These are phyloP conservation scores for Cyrtodaria siliqua DNA, from an alignment of 2,888 invertebrate genomes.

Conservation along the genomic window DNA sequence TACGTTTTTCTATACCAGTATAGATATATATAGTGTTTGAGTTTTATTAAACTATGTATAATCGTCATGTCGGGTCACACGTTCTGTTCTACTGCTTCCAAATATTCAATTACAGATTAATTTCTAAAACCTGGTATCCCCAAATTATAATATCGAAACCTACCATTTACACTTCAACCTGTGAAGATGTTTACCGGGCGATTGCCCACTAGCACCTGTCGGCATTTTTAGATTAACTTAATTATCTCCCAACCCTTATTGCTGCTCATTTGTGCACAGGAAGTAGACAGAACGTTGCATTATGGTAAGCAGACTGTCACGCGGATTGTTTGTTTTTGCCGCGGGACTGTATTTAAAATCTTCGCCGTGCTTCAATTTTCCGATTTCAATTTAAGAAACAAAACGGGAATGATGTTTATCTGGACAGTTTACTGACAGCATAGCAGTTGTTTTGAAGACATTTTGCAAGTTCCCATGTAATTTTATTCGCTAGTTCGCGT, in stretches of 20 bases:
- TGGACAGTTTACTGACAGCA: conserved; percentile 28
- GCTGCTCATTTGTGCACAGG: conserved; percentile 58
- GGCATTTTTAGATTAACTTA: conserved; percentile 48
- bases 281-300: conserved; percentile 54
- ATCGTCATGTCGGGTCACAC: too few relatives aligned
- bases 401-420: conserved; percentile 47
- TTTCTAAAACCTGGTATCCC: too few relatives aligned
- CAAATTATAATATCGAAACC: conserved; percentile 15
- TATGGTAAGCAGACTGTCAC: conserved; percentile 62
- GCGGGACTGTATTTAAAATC: conserved; percentile 53
- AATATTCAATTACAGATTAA: too few relatives aligned
- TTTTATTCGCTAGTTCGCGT: conserved; percentile 7
- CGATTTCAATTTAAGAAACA: conserved; percentile 42
- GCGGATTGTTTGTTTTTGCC: conserved; percentile 58
- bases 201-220: conserved; percentile 54
- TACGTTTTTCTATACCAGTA: too few relatives aligned
- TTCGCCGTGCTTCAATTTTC: conserved; percentile 26
- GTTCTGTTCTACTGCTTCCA: too few relatives aligned
- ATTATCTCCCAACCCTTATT: conserved; percentile 49
- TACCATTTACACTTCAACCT: conserved; percentile 49
- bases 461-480: conserved; percentile 44
- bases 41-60: too few relatives aligned
- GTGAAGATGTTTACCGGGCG: conserved; percentile 38
- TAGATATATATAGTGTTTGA: too few relatives aligned
- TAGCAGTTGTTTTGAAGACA: conserved; percentile 33